phyloP scores from a whole-genome alignment of 2,113 vertebrate species.

The Anguilla rostrata region DNA sequence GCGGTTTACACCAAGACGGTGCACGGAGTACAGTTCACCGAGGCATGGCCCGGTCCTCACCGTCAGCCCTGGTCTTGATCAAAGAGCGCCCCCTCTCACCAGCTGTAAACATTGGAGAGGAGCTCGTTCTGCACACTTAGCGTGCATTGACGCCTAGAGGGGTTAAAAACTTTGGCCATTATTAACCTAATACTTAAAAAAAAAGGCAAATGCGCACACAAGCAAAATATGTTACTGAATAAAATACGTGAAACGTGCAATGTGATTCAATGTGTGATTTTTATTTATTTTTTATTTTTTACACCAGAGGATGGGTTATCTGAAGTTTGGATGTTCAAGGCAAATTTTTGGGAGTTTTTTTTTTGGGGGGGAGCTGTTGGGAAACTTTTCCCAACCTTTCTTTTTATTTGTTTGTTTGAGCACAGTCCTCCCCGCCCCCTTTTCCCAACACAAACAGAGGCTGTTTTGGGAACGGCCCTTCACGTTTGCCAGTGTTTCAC shows the following conservation, averaged over 20 bases:
- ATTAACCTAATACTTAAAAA: background rate
- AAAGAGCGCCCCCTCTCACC: background rate
- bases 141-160: background rate
- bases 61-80: background rate
- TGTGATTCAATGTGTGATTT: background rate
- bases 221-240: background rate
- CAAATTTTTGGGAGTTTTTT: background rate
- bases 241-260: background rate
- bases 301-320: background rate
- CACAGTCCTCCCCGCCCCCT: constrained; percentile 23
- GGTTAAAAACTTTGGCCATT: background rate
- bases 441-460: constrained; percentile 45
- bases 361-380: background rate
- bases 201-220: background rate
- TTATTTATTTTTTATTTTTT: background rate
- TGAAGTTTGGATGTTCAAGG: background rate
- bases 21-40: too few species aligned
- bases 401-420: constrained; percentile 4
- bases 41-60: background rate
- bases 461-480: constrained; percentile 55
- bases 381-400: background rate
- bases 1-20: too few species aligned
- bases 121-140: background rate
- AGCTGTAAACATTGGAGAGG: background rate
- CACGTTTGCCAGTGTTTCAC: constrained; percentile 63